Conservation (phyloP, 2,888 invertebrate species). For the Cosmia pyralina region DNA sequence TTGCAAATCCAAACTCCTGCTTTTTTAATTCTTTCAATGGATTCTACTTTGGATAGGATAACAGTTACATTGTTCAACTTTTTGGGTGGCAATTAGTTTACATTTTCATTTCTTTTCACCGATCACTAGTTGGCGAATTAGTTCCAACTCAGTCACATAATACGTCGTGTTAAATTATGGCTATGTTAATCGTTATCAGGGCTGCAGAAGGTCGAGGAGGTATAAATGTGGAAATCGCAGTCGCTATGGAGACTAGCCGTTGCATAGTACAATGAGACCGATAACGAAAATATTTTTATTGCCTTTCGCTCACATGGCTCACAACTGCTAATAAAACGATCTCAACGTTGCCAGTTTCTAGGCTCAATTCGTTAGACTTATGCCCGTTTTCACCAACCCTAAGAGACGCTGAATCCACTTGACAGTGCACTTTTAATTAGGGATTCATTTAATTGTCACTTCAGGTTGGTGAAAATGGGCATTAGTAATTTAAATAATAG, state of each 20-base stretch:
- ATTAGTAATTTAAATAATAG: slow-evolving; percentile 1
- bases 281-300: slow-evolving; percentile 70
- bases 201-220: slow-evolving; percentile 56
- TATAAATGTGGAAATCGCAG: slow-evolving; percentile 64
- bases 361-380: slow-evolving; percentile 6
- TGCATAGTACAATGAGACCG: slow-evolving; percentile 64
- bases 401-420: too few relatives aligned
- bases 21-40: neutral
- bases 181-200: slow-evolving; percentile 60
- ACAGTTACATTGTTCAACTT: neutral
- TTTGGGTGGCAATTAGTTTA: neutral
- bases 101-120: slow-evolving; percentile 15
- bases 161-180: slow-evolving; percentile 37
- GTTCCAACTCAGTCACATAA: slow-evolving; percentile 42
- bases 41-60: neutral
- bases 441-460: too few relatives aligned
- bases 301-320: slow-evolving; percentile 64
- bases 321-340: slow-evolving; percentile 60
- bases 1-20: neutral
- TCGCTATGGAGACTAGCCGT: slow-evolving; percentile 72
- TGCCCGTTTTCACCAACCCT: too few relatives aligned
- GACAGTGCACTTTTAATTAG: too few relatives aligned
- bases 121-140: slow-evolving; percentile 36
- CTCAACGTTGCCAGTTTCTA: slow-evolving; percentile 27
- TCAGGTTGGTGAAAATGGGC: too few relatives aligned